These are phyloP conservation scores for Agrilus cyanescens DNA, from an alignment of 2,888 invertebrate genomes.

Conservation along the genomic window DNA sequence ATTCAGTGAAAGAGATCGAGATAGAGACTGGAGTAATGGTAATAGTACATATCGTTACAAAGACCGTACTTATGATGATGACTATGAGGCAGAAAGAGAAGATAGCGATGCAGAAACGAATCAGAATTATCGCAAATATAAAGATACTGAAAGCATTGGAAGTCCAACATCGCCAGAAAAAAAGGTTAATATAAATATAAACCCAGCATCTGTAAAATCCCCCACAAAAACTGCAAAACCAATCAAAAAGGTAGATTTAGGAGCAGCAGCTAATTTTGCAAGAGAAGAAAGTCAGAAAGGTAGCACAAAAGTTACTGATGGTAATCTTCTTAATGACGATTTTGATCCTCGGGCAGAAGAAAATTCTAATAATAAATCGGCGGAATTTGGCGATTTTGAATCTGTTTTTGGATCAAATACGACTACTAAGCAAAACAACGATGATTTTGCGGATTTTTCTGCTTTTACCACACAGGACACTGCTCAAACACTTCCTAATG, in stretches of 20 bases:
- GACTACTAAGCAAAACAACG: constrained; percentile 23
- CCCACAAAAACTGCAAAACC: constrained; percentile 34
- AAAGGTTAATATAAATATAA: constrained; percentile 40
- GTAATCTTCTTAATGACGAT: constrained; percentile 47
- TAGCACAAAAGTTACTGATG: constrained; percentile 32
- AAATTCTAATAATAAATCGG: constrained; percentile 16
- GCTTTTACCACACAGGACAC: constrained; percentile 42
- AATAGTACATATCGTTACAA: constrained; percentile 24
- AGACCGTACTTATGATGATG: constrained; percentile 39
- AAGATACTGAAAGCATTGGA: constrained; percentile 24
- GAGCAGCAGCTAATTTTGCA: constrained; percentile 61
- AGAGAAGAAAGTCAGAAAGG: constrained; percentile 34
- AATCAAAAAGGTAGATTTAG: constrained; percentile 48
- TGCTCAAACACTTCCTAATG: not conserved
- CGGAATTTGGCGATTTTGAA: constrained; percentile 70
- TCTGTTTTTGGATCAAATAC: constrained; percentile 45
- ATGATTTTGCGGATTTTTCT: constrained; percentile 74
- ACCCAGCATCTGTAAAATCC: constrained; percentile 28
- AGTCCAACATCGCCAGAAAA: constrained; percentile 23
- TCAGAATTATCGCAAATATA: constrained; percentile 25
- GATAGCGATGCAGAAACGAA: constrained; percentile 55
- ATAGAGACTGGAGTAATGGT: constrained; percentile 25
- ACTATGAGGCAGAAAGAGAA: constrained; percentile 53
- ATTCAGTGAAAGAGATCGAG: constrained; percentile 26
- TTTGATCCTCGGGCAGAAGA: constrained; percentile 47